Evolutionary conservation across 2,888 invertebrate genomes (phyloP).

Genomic region (Catocala fraxini): DNA sequence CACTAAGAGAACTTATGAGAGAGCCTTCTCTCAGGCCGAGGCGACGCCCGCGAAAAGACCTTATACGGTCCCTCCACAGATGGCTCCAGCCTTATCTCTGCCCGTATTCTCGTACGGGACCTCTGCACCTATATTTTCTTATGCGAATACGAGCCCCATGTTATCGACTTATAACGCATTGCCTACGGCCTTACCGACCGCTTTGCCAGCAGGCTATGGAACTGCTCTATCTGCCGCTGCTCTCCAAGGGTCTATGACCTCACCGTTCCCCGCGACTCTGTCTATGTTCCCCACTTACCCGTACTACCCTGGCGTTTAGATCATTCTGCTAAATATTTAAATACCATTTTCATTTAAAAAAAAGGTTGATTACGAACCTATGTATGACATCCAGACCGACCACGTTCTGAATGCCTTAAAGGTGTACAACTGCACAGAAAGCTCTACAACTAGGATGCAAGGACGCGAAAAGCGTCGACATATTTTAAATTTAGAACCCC

Average conservation of each 20-base stretch:
- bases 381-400: too few species aligned
- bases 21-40: slow-evolving; percentile 89
- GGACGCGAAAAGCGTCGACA: neutral
- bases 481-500: neutral
- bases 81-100: slow-evolving; percentile 72
- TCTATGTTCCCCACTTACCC: slow-evolving; percentile 80
- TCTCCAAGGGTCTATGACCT: slow-evolving; percentile 64
- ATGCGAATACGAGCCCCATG: slow-evolving; percentile 75
- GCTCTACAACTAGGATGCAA: neutral
- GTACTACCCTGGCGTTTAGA: slow-evolving; percentile 49
- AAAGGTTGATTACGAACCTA: too few species aligned
- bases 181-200: slow-evolving; percentile 65
- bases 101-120: slow-evolving; percentile 87
- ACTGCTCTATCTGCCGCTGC: slow-evolving; percentile 68
- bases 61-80: slow-evolving; percentile 74
- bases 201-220: slow-evolving; percentile 73
- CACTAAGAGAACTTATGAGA: slow-evolving; percentile 91
- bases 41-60: slow-evolving; percentile 82
- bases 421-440: neutral
- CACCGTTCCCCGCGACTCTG: slow-evolving; percentile 65
- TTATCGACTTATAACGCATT: slow-evolving; percentile 72
- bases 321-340: neutral
- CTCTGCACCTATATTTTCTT: slow-evolving; percentile 77
- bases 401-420: neutral
- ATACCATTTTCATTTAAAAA: too few species aligned